Evolutionary conservation across 2,888 invertebrate species (phyloP), one percentile per base, ranked within the genome.

Genomic region (Metopia argyrocephala): DNA sequence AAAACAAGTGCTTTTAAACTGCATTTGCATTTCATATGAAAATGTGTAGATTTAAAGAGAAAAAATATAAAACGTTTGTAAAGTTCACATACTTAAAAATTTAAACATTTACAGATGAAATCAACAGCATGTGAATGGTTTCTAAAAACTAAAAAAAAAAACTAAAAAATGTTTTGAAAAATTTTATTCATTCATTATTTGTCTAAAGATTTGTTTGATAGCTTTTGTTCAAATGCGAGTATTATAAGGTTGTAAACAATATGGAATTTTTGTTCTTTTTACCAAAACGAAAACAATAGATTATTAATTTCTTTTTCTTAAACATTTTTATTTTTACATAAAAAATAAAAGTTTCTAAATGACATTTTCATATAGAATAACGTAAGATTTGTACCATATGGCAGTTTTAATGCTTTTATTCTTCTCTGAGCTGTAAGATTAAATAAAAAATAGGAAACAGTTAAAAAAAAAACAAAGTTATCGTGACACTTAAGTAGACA

Each of bases 1-100:
- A 78, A 38, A 75, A 81, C 78, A 81, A 81, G 81, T 78, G 74
- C 74, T 78, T 59, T 74, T 65, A 48, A n/a, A 45, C 68, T 48
- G 69, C 57, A 81, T 78, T 81, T 78, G 81, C 81, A 81, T 81
- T 59, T 74, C 23, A 54, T 64, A 38, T 18, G 27, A n/a, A n/a
- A n/a, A n/a, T n/a, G n/a, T n/a, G n/a, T n/a, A n/a, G n/a, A 57
- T 23, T 31, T 31, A 31, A 31, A 31, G 12, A 25, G 27, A 20
- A 5, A 6, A 52, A 15, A 38, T 12, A 31, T 12, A 7, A 31
- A 12, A 3, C 38, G n/a, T 50, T 15, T 6, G 27, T 5, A 38
- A 76, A 64, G 73, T 76, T 76, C 73, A 80, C 68, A 69, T 69
- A 38, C 70, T 54, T n/a, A 61, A 64, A 64, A 68, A 45, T 28